A percentile compares a stretch with the other conserved stretches of the same genome.
Conservation (phyloP, 2,113 vertebrate species). For the Arvicanthis niloticus region DNA sequence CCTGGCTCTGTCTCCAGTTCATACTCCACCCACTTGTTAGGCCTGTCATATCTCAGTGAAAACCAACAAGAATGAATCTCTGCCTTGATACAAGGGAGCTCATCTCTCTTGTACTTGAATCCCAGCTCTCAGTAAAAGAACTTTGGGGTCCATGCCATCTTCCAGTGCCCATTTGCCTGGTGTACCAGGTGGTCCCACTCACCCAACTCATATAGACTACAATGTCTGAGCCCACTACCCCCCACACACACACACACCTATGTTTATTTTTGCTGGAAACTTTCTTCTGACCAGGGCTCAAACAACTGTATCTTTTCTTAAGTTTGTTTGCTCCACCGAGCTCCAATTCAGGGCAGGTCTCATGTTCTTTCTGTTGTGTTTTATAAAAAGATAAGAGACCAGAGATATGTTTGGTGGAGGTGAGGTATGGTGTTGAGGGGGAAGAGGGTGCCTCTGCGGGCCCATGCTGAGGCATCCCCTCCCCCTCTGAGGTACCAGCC, state of each 20-base stretch:
- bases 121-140: background rate
- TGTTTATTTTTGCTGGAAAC: background rate
- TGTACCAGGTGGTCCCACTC: background rate
- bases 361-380: no score
- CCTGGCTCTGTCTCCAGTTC: background rate
- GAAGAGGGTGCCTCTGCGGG: no score
- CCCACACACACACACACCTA: no score
- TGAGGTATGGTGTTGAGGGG: no score
- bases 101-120: background rate
- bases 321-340: background rate
- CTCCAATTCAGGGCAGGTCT: background rate
- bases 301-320: background rate
- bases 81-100: background rate
- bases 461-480: no score
- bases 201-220: no score
- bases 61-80: background rate
- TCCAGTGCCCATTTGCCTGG: background rate
- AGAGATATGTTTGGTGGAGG: no score
- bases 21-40: no score
- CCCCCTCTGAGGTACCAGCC: no score
- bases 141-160: background rate
- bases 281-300: background rate
- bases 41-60: background rate
- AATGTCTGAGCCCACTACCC: no score
- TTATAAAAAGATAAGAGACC: no score